Base-by-base conservation (phyloP, 2,888 invertebrate genomes). In the Myopa tessellatipennis region DNA sequence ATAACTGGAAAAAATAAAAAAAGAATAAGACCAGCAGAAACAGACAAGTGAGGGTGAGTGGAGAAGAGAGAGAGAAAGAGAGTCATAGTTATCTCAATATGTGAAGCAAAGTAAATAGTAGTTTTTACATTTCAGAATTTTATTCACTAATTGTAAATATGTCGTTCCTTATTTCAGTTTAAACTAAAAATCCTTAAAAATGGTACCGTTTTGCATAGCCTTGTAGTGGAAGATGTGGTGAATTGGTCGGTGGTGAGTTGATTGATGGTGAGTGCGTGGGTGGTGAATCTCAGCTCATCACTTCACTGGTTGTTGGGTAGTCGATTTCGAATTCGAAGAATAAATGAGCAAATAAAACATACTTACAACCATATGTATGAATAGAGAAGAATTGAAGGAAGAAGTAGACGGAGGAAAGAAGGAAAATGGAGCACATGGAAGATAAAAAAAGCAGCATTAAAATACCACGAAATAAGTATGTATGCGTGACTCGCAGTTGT, bases 241-340 rank as follows among this genome's bases (percentile, higher is more conserved):
- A 8, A 6, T 45, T 6, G 7, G 10, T 8, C 7, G 45, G 45
- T 45, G 45, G 1, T 45, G 45, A 45, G 45, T 45, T 45, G 3
- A 10, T 45, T 6, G 45, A 10, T 45, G 45, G 3, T 45, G 45
- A 45, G 45, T 45, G 26, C 1, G 26, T 45, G 45, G 45, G 6
- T 45, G 10, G 3, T 45, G 45, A 45, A 45, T 45, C 45, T 45
- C 7, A 8, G 45, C 45, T 45, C 26, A 26, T 61, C 18, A 61
- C 14, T 34, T 63, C 7, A 63, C 34, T 61, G 36, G 16, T 36
- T 63, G 34, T 63, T 40, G 12, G 16, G 3, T 2, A 40, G n/a
- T 67, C 40, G 16, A 40, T 8, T 38, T 40, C 67, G 67, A 40
- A 67, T n/a, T 67, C n/a, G 40, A 67, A 40, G 38, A 65, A 36